phyloP scores from a whole-genome alignment of 2,888 invertebrate genomes.

The Deroplatys truncata region DNA sequence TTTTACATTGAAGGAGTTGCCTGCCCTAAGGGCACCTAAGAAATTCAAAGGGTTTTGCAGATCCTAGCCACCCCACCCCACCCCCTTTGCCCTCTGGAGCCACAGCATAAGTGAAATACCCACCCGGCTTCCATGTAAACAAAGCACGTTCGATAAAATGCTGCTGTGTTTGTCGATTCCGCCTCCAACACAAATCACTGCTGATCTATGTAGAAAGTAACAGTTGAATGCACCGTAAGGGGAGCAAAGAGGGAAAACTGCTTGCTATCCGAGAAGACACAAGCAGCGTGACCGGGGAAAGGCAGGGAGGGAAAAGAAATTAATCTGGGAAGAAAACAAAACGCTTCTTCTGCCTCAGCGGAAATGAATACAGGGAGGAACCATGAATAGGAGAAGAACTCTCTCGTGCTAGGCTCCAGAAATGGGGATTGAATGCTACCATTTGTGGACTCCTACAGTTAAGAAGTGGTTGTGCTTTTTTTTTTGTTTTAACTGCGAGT shows the following conservation, averaged over 20 bases:
- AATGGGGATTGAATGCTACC: not conserved
- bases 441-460: not conserved
- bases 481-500: not conserved
- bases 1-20: not conserved
- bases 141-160: not conserved
- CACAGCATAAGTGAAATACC: not conserved
- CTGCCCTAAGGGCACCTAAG: not conserved
- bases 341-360: not conserved
- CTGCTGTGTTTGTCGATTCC: not conserved
- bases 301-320: not conserved
- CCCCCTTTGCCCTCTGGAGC: not conserved
- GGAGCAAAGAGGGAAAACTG: too few species aligned
- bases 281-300: not conserved
- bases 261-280: not conserved
- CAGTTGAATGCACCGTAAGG: not conserved
- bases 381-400: not conserved
- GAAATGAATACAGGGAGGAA: not conserved
- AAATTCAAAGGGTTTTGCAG: not conserved
- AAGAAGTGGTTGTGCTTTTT: not conserved
- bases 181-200: slow-evolving; percentile 12
- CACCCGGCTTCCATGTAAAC: not conserved
- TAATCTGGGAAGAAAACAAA: slow-evolving; percentile 13
- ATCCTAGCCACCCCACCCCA: too few species aligned
- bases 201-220: not conserved
- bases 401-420: not conserved